Evolutionary conservation across 1,140 invertebrate species (phyloP).

Genomic region (Vanessa tameamea): DNA sequence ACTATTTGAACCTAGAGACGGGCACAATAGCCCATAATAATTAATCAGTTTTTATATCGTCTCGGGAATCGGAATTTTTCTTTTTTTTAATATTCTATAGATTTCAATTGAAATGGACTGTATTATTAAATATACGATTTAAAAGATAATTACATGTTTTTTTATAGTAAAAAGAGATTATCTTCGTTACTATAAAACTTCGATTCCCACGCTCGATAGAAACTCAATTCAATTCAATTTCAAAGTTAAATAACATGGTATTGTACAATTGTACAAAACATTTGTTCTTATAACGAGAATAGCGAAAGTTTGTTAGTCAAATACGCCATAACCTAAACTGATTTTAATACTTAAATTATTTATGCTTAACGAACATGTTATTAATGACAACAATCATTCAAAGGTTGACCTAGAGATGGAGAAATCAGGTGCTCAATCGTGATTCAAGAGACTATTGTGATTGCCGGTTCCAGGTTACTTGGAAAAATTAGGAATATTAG

Average conservation of each 20-base stretch:
- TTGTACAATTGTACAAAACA: constrained; percentile 2
- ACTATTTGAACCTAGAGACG: no score
- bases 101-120: background rate
- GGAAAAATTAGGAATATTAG: no score
- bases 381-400: no score
- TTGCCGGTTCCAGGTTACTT: no score
- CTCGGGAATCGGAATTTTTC: background rate
- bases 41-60: background rate
- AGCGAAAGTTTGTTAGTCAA: background rate
- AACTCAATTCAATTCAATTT: constrained; percentile 2
- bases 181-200: background rate
- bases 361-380: no score
- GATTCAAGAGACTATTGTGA: no score
- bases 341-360: no score
- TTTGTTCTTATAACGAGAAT: background rate
- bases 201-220: constrained; percentile 7
- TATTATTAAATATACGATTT: background rate
- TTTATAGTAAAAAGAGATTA: background rate
- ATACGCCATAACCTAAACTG: background rate
- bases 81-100: background rate
- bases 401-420: no score
- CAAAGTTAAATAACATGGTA: constrained; percentile 4
- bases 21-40: background rate
- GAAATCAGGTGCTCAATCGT: no score
- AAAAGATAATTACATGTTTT: background rate